Conservation (phyloP, 92 coral and sea anemone species). For the Porites cylindrica region DNA sequence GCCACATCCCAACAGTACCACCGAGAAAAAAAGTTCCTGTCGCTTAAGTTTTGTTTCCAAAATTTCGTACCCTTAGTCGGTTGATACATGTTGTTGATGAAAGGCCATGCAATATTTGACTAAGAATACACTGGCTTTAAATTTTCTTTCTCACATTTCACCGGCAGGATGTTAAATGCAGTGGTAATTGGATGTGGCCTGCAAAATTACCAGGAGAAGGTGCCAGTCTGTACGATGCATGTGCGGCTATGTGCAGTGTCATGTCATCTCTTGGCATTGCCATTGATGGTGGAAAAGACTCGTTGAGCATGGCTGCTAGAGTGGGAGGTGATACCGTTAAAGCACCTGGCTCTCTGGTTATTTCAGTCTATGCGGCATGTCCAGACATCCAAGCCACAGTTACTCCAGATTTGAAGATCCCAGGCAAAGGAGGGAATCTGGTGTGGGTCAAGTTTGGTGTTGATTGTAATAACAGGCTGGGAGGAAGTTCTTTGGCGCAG, state of each 20-base stretch:
- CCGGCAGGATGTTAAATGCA: constrained; percentile 92
- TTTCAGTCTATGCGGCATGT: constrained; percentile 95
- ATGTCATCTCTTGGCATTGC: constrained; percentile 94
- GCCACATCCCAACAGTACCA: no score
- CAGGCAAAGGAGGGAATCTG: constrained; percentile 64
- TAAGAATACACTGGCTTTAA: no score
- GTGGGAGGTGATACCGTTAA: constrained; percentile 90
- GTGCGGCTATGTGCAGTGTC: constrained; percentile 92
- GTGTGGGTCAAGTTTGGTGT: constrained; percentile 65
- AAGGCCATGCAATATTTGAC: no score
- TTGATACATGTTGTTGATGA: no score
- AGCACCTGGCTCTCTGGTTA: constrained; percentile 94
- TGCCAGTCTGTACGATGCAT: constrained; percentile 91
- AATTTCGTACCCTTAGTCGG: no score
- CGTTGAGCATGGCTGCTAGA: constrained; percentile 98
- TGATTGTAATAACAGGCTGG: constrained; percentile 71
- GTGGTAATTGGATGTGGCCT: constrained; percentile 99
- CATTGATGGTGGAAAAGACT: constrained; percentile 98
- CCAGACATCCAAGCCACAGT: constrained; percentile 93
- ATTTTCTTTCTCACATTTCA: not conserved
- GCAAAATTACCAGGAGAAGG: constrained; percentile 98
- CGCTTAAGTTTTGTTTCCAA: no score
- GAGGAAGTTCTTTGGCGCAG: constrained; percentile 98
- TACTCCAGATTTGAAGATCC: constrained; percentile 92
- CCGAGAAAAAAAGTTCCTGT: no score